Percentiles rank a stretch among this genome's conserved stretches.
Conservation (phyloP, 2,113 vertebrate species). For the Pomatorhinus ruficollis region DNA sequence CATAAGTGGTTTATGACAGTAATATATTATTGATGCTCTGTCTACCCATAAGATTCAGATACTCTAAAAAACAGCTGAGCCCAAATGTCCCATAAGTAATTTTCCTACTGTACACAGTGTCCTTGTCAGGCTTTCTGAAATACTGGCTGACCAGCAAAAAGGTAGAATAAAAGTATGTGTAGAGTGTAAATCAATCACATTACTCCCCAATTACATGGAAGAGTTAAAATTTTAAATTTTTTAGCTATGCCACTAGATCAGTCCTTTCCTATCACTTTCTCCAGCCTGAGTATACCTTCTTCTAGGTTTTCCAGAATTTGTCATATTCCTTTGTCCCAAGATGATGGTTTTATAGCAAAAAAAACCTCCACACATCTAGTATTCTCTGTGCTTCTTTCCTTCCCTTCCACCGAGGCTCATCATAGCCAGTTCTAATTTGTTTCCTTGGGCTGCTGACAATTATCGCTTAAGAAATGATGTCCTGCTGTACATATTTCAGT, state of each 20-base stretch:
- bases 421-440: not conserved
- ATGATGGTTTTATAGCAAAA: not conserved
- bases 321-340: not conserved
- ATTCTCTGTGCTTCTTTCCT: not conserved
- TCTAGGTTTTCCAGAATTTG: not conserved
- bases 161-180: not conserved
- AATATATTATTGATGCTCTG: not conserved
- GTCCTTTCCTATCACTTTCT: not conserved
- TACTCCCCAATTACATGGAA: not conserved
- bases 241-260: not conserved
- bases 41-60: not conserved
- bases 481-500: not conserved
- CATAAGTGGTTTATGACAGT: not conserved
- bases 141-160: not conserved
- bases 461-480: not conserved
- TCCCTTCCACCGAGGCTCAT: not conserved
- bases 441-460: not conserved
- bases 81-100: not conserved
- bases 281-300: not conserved
- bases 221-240: not conserved
- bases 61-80: not conserved
- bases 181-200: not conserved
- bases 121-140: not conserved
- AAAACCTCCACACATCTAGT: not conserved
- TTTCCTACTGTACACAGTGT: not conserved